phyloP scores from a whole-genome alignment of 92 coral and sea anemone genomes.

The Umimayanthus chanpuru region DNA sequence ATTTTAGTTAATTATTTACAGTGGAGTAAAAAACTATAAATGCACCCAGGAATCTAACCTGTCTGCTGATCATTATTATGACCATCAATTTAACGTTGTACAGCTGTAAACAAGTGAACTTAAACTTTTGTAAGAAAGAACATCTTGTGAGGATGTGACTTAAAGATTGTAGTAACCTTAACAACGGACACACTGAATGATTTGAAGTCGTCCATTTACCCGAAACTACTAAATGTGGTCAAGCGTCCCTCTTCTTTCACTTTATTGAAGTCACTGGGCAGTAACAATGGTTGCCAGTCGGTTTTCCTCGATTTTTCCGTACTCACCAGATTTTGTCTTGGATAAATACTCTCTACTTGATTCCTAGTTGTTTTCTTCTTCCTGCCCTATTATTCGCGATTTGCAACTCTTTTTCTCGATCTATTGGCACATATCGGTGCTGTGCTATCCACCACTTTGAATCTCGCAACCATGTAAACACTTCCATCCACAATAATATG shows the following conservation, averaged over 20 bases:
- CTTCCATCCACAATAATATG: not conserved
- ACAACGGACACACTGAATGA: too few relatives aligned
- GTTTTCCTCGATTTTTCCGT: conserved; percentile 41
- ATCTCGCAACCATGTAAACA: not conserved
- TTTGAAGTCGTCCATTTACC: conserved; percentile 40
- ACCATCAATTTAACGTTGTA: too few relatives aligned
- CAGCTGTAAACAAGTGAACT: too few relatives aligned
- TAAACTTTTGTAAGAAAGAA: too few relatives aligned
- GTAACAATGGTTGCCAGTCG: conserved; percentile 33
- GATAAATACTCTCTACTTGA: conserved; percentile 48
- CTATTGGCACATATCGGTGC: conserved; percentile 24
- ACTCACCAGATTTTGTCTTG: conserved; percentile 33
- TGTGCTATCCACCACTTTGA: conserved; percentile 43
- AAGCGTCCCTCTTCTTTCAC: conserved; percentile 34
- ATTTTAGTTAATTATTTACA: too few relatives aligned
- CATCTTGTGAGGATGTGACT: not conserved
- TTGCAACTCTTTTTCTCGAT: conserved; percentile 25
- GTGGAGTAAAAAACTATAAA: too few relatives aligned
- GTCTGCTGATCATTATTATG: too few relatives aligned
- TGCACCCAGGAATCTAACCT: too few relatives aligned
- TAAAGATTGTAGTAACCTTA: too few relatives aligned
- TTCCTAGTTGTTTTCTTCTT: conserved; percentile 42
- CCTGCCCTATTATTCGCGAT: conserved; percentile 37
- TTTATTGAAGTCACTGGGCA: conserved; percentile 44
- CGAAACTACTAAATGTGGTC: conserved; percentile 24